These are phyloP conservation scores for Cyrtorhinus lividipennis DNA, from an alignment of 1,140 invertebrate species.

Conservation along the genomic window DNA sequence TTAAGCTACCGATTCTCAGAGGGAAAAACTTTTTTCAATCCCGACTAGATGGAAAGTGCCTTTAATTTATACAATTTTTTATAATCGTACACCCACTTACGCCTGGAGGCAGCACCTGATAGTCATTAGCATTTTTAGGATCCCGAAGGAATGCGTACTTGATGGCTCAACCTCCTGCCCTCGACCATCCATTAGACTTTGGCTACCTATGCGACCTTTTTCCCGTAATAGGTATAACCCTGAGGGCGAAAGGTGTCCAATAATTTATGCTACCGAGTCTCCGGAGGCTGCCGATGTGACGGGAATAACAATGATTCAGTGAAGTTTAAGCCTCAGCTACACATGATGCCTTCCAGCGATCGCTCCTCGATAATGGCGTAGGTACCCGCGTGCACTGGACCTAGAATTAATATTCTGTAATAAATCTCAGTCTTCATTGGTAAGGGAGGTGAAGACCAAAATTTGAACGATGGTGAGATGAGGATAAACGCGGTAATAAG, in stretches of 20 bases:
- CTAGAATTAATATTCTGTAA: too few species aligned
- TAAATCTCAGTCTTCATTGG: too few species aligned
- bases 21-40: constrained; percentile 5
- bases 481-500: too few species aligned
- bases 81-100: constrained; percentile 6
- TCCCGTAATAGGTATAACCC: constrained; percentile 3
- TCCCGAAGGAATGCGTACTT: neutral
- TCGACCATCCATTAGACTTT: neutral
- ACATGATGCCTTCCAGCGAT: too few species aligned
- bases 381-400: too few species aligned
- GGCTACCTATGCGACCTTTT: neutral
- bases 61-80: constrained; percentile 5
- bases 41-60: neutral
- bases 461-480: too few species aligned
- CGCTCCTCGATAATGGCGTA: too few species aligned
- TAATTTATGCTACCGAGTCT: constrained; percentile 1
- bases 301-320: constrained; percentile 3
- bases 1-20: constrained; percentile 7
- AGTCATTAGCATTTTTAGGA: constrained; percentile 8
- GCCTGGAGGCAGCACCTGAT: neutral
- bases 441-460: too few species aligned
- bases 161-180: too few species aligned
- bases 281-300: constrained; percentile 1
- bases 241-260: neutral
- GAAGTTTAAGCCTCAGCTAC: too few species aligned